Conservation (phyloP, 2,797 vertebrate genomes). For the Periophthalmus magnuspinnatus region DNA sequence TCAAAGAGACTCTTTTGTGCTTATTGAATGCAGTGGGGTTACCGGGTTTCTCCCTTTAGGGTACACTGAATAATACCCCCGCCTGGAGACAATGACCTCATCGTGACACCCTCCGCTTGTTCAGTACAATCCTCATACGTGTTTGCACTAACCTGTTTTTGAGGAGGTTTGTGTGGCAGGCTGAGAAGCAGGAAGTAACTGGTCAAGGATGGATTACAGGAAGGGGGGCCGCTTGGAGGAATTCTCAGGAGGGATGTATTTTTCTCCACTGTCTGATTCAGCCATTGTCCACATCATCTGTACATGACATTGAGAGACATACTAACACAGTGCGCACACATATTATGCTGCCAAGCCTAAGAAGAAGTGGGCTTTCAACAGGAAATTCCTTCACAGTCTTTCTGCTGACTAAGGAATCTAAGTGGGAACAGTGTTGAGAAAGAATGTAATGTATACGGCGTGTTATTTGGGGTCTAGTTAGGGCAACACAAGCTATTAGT, state of each 20-base stretch:
- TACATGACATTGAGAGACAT: constrained; percentile 47
- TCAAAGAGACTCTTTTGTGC: constrained; percentile 70
- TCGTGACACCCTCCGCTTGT: constrained; percentile 41
- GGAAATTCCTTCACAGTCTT: constrained; percentile 77
- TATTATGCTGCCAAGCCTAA: constrained; percentile 27
- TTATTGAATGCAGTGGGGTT: constrained; percentile 69
- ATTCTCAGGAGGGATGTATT: constrained; percentile 49
- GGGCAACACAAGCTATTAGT: constrained; percentile 53
- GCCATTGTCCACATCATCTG: constrained; percentile 51
- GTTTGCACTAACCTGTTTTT: constrained; percentile 18
- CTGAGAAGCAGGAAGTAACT: constrained; percentile 46
- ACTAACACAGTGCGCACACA: constrained; percentile 52
- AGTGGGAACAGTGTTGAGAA: constrained; percentile 60
- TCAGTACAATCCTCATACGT: constrained; percentile 11
- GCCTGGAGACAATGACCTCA: constrained; percentile 72
- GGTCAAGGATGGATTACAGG: constrained; percentile 49
- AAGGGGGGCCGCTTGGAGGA: neutral
- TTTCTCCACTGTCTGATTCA: constrained; percentile 35
- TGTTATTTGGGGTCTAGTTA: constrained; percentile 47
- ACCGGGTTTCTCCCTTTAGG: constrained; percentile 77
- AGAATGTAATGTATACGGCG: constrained; percentile 64
- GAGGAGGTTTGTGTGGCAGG: constrained; percentile 11
- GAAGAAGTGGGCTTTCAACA: constrained; percentile 67
- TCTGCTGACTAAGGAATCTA: constrained; percentile 73
- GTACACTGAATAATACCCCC: constrained; percentile 64